Percentiles rank a stretch among this genome's conserved stretches.
phyloP scores from a whole-genome alignment of 2,888 invertebrate genomes.

The Iphiclides podalirius region DNA sequence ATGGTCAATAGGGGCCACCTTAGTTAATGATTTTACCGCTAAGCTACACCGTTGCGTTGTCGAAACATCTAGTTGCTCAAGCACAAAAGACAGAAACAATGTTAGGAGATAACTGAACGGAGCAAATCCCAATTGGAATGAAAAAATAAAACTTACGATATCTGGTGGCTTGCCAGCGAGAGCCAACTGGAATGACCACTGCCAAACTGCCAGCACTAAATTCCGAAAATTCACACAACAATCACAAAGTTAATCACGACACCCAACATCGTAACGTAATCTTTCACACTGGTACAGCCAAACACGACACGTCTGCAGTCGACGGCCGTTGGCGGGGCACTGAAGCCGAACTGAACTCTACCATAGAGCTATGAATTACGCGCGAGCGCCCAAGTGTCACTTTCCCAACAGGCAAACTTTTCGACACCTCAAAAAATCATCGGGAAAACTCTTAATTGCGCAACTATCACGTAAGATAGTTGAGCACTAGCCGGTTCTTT shows the following conservation, averaged over 20 bases:
- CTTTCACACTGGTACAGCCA: conserved; percentile 40
- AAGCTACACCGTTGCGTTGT: too few species aligned
- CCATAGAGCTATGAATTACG: conserved; percentile 24
- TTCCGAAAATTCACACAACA: conserved; percentile 43
- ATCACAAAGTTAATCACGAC: conserved; percentile 49
- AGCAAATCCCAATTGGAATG: neutral
- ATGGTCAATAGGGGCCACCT: neutral
- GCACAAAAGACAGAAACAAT: conserved; percentile 13
- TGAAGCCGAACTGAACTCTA: conserved; percentile 39
- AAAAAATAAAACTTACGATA: conserved; percentile 13
- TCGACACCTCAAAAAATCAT: conserved; percentile 26
- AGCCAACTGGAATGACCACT: neutral
- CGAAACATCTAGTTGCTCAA: neutral
- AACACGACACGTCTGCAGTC: conserved; percentile 44
- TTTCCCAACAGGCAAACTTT: conserved; percentile 34
- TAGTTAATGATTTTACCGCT: too few species aligned
- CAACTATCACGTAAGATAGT: too few species aligned
- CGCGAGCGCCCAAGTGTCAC: conserved; percentile 33
- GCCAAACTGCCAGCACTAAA: conserved; percentile 13
- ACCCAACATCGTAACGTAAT: conserved; percentile 62
- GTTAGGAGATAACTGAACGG: conserved; percentile 12
- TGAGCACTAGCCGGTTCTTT: too few species aligned
- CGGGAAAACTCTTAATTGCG: too few species aligned
- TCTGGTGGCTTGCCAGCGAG: conserved; percentile 13
- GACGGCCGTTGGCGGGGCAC: conserved; percentile 64